Evolutionary conservation across 2,113 vertebrate species (phyloP).

Genomic region (Recurvirostra avosetta): DNA sequence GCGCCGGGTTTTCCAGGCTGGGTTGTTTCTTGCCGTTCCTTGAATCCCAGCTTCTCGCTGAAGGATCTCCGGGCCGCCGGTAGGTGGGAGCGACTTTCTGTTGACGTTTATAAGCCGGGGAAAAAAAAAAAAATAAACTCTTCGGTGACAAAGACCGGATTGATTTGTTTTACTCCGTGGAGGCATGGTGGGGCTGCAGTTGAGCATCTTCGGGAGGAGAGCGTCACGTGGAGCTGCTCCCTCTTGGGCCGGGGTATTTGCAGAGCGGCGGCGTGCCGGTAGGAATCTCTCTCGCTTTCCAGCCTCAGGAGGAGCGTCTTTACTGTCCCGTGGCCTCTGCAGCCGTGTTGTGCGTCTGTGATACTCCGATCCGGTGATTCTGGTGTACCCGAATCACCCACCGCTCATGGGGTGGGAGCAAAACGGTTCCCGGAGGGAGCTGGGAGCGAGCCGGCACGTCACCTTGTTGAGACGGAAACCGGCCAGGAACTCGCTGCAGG

Average conservation of each 20-base stretch:
- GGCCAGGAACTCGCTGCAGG: neutral
- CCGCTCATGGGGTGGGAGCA: fast-evolving
- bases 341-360: fast-evolving
- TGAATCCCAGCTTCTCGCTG: neutral
- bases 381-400: neutral
- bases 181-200: neutral
- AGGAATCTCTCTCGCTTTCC: neutral
- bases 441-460: neutral
- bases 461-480: neutral
- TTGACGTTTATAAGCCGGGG: neutral
- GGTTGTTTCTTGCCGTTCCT: neutral
- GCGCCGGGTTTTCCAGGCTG: neutral
- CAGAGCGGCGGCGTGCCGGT: neutral
- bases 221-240: fast-evolving
- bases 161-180: neutral
- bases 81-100: neutral
- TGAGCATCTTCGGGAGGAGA: neutral
- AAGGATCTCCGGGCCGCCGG: fast-evolving
- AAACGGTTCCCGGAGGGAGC: neutral
- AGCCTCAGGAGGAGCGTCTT: fast-evolving
- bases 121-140: neutral
- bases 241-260: fast-evolving
- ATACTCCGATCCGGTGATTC: fast-evolving
- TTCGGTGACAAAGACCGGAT: neutral
- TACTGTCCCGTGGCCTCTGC: neutral